Evolutionary conservation across 2,888 invertebrate species (phyloP), one percentile per base, ranked within the genome.

Genomic region (Philaethria dido): DNA sequence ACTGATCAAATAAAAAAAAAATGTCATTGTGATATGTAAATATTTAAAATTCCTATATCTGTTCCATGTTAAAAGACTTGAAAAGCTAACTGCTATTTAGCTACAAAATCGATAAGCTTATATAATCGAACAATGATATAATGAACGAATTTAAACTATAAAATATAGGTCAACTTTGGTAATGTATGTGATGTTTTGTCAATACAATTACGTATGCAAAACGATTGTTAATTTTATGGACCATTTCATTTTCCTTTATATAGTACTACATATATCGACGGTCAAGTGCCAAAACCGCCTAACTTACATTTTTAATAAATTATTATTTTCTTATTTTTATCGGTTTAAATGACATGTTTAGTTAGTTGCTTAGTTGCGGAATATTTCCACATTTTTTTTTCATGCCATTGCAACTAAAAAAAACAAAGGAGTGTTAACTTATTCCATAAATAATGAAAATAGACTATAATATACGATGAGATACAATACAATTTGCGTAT

Each of bases 161-260:
- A 42, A 57, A 25, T 57, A 11, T 42, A 25, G 57, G 57, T 57
- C 22, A 6, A 8, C 22, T 57, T 57, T 39, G 39, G 1, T 8
- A 39, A 57, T 57, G 22, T 42, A 13, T 13, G 18, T 36, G 22
- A 55, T 14, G 39, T 39, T 42, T 22, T 42, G 57, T 25, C 9
- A 57, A 42, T 57, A 16, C n/a, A 57, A 57, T 42, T 57, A 42
- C 39, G 57, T 57, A 57, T 57, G 57, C 57, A 57, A 57, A 57
- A 57, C 42, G 42, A 39, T 57, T 57, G 57, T 57, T 57, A 57
- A 57, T 57, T 22, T 57, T 42, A 57, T 18, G 25, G 42, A 1
- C 22, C 57, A 42, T 42, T 57, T 42, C 22, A 57, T 57, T 57
- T 22, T 57, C 14, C 11, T 39, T 25, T 11, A 13, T 16, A 33